phyloP scores from a whole-genome alignment of 1,140 invertebrate genomes.

The Drosophila nasuta region DNA sequence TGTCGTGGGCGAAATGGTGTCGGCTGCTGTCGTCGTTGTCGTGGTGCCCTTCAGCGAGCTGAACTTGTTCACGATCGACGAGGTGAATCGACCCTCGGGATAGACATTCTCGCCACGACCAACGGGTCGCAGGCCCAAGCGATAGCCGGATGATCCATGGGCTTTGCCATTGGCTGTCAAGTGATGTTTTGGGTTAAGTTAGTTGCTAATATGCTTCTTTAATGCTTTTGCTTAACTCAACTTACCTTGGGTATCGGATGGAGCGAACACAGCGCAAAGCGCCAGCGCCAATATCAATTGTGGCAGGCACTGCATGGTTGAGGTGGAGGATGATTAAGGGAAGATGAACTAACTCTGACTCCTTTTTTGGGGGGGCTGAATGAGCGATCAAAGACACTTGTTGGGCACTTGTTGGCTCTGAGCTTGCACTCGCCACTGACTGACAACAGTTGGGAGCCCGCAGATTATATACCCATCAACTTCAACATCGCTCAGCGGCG shows the following conservation, averaged over 20 bases:
- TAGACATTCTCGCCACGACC: conserved; percentile 31
- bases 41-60: conserved; percentile 35
- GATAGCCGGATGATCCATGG: conserved; percentile 19
- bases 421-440: conserved; percentile 75
- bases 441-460: conserved; percentile 44
- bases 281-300: conserved; percentile 60
- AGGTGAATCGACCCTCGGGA: conserved; percentile 59
- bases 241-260: conserved; percentile 57
- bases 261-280: conserved; percentile 58
- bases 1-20: neutral
- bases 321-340: no score
- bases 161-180: conserved; percentile 19
- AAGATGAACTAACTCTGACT: neutral
- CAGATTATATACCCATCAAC: conserved; percentile 71
- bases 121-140: conserved; percentile 34
- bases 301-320: conserved; percentile 56
- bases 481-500: no score
- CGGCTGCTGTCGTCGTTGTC: conserved; percentile 19
- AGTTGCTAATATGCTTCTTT: no score
- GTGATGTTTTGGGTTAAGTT: neutral
- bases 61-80: conserved; percentile 60
- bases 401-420: conserved; percentile 57
- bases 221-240: neutral
- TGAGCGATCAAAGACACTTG: neutral
- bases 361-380: conserved; percentile 1